Percentiles rank a stretch among this genome's conserved stretches.
Evolutionary conservation across 2,888 invertebrate species (phyloP).

Genomic region (Ophioninae sp.): DNA sequence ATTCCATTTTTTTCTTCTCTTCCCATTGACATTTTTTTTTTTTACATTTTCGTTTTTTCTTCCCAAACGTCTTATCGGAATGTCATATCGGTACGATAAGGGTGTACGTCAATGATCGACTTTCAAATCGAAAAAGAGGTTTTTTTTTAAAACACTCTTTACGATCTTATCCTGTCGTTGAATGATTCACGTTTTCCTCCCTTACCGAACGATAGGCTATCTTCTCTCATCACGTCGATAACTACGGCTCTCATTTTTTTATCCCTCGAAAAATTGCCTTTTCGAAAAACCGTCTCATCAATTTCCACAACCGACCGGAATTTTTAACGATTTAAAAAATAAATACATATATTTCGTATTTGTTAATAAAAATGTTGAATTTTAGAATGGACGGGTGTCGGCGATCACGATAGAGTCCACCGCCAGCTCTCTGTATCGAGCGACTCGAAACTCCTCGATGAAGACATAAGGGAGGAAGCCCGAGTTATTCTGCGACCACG

Average conservation of each 20-base stretch:
- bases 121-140: slow-evolving; percentile 20
- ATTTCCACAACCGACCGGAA: neutral
- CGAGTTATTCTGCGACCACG: slow-evolving; percentile 94
- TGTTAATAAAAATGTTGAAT: slow-evolving; percentile 15
- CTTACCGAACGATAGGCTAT: slow-evolving; percentile 28
- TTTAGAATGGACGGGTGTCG: slow-evolving; percentile 89
- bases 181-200: slow-evolving; percentile 48
- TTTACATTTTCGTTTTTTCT: neutral
- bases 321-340: neutral
- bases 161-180: slow-evolving; percentile 42
- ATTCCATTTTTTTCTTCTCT: slow-evolving; percentile 24
- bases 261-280: neutral
- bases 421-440: slow-evolving; percentile 95
- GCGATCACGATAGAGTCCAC: slow-evolving; percentile 92
- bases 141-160: slow-evolving; percentile 37
- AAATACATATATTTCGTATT: neutral
- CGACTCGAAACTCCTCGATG: slow-evolving; percentile 95
- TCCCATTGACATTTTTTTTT: neutral
- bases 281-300: neutral
- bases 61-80: slow-evolving; percentile 25
- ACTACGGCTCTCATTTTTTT: slow-evolving; percentile 2
- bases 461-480: slow-evolving; percentile 94
- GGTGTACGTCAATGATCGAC: slow-evolving; percentile 36
- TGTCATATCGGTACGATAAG: slow-evolving; percentile 48
- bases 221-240: slow-evolving; percentile 30